These are phyloP conservation scores for Ascidia mentula DNA, from an alignment of 23 tunicate genomes.

Conservation along the genomic window DNA sequence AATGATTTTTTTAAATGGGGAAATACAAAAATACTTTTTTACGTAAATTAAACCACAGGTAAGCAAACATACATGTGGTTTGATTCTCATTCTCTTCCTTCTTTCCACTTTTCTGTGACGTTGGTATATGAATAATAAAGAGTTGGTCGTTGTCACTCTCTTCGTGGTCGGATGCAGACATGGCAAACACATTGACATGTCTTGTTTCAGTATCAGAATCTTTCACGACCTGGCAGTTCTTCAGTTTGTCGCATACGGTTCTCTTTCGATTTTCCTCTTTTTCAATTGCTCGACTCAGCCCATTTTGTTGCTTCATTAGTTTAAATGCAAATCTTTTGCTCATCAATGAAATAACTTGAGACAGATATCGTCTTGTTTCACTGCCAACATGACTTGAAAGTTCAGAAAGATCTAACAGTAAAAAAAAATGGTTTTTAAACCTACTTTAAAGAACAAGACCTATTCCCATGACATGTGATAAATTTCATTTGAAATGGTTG, in stretches of 20 bases:
- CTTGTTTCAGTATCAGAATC: background rate
- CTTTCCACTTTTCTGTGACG: constrained; percentile 14
- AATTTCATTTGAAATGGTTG: no score
- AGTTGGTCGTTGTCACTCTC: constrained; percentile 42
- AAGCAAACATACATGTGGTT: background rate
- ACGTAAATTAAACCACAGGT: no score
- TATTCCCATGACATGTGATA: no score
- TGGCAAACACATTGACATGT: constrained; percentile 44
- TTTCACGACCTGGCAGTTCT: background rate
- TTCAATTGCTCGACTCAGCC: background rate
- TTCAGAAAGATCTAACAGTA: constrained; percentile 2
- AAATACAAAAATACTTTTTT: no score
- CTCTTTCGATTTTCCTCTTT: background rate
- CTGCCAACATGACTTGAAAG: constrained; percentile 46
- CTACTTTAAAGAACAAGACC: no score
- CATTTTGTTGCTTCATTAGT: constrained; percentile 38
- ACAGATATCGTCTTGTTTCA: constrained; percentile 66
- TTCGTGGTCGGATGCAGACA: constrained; percentile 14
- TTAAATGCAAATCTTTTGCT: constrained; percentile 49
- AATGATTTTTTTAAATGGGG: no score
- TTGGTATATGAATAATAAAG: constrained; percentile 57
- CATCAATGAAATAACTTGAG: constrained; percentile 64
- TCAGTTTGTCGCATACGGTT: background rate
- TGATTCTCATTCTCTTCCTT: background rate
- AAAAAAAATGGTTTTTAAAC: background rate